phyloP scores from a whole-genome alignment of 1,140 invertebrate genomes.

The Heliconius hermathena region DNA sequence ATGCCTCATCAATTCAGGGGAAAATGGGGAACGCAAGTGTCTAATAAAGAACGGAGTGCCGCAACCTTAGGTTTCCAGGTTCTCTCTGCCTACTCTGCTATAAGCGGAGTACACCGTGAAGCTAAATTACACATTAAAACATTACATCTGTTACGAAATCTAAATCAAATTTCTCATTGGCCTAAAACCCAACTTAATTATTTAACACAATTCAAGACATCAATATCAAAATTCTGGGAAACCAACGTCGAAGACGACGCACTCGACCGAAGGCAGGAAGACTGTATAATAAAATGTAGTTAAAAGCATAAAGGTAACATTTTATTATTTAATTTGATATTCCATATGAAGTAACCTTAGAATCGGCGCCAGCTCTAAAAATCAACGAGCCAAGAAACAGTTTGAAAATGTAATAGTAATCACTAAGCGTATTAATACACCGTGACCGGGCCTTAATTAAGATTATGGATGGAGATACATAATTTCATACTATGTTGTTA shows the following conservation, averaged over 20 bases:
- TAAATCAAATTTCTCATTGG: too few relatives aligned
- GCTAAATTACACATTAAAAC: too few relatives aligned
- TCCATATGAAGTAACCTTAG: constrained; percentile 29
- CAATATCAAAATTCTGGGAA: not conserved
- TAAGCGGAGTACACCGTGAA: too few relatives aligned
- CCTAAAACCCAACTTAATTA: not conserved
- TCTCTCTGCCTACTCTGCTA: too few relatives aligned
- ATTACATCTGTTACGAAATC: too few relatives aligned
- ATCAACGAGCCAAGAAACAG: constrained; percentile 61
- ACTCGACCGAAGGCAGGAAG: constrained; percentile 20
- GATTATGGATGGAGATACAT: constrained; percentile 55
- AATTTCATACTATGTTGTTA: constrained; percentile 32
- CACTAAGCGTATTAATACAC: constrained; percentile 58
- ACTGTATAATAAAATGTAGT: constrained; percentile 20
- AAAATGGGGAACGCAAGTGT: too few relatives aligned
- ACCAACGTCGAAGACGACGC: not conserved
- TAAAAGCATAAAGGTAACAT: constrained; percentile 21
- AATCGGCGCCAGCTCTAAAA: constrained; percentile 53
- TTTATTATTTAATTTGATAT: constrained; percentile 34
- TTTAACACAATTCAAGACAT: not conserved
- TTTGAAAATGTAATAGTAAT: constrained; percentile 52
- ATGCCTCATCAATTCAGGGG: too few relatives aligned
- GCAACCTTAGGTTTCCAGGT: too few relatives aligned
- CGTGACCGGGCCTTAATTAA: constrained; percentile 64
- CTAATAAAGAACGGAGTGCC: too few relatives aligned